Conservation (phyloP, 2,113 vertebrate species). For the Salvator merianae region DNA sequence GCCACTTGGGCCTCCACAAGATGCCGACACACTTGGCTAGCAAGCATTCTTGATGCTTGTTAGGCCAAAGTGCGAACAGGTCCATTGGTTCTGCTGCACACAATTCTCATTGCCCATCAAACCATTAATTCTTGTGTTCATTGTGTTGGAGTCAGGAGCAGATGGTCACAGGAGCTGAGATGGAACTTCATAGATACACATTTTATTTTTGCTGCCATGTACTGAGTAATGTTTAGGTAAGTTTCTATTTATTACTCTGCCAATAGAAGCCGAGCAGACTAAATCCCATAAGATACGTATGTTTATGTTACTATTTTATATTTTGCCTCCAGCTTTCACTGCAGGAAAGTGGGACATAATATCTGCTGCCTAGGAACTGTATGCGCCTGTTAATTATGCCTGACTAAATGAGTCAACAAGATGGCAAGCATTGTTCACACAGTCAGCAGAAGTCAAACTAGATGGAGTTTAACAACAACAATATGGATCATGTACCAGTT, state of each 20-base stretch:
- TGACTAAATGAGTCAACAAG: no score
- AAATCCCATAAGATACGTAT: not conserved
- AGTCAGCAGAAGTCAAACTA: no score
- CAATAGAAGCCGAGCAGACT: not conserved
- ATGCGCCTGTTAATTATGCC: constrained; percentile 1
- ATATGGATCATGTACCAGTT: not conserved
- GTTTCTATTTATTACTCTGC: not conserved
- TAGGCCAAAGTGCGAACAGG: no score
- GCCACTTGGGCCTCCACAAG: no score
- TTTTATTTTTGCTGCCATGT: not conserved
- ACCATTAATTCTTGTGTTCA: no score
- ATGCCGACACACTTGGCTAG: no score
- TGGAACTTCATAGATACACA: not conserved
- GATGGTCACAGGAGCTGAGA: no score
- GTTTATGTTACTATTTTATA: not conserved
- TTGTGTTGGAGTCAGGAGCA: no score
- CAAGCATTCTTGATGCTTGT: no score
- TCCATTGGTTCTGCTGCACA: no score
- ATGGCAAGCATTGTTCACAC: not conserved
- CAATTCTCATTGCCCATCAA: no score
- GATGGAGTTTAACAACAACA: not conserved
- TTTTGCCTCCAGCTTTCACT: not conserved
- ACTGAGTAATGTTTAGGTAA: no score
- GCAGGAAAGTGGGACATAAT: not conserved
- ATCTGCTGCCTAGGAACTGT: not conserved